These are phyloP conservation scores for Leptopilina drosophilae DNA, from an alignment of 2,888 invertebrate species.

Conservation along the genomic window DNA sequence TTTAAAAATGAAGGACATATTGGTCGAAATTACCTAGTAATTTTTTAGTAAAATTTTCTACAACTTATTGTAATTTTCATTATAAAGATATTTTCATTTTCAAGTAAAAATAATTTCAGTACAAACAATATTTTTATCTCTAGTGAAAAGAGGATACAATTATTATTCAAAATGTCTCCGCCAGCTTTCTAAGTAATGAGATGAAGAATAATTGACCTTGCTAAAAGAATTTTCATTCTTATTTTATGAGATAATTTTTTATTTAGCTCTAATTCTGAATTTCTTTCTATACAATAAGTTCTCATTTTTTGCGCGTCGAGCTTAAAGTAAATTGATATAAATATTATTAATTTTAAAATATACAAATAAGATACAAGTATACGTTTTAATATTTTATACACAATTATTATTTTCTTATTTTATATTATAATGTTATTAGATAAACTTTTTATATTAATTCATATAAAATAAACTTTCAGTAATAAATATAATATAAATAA, in stretches of 20 bases:
- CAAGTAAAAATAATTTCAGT: background rate
- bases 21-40: background rate
- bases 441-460: too few relatives aligned
- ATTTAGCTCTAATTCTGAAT: background rate
- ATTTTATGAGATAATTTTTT: constrained; percentile 1
- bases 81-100: background rate
- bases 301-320: background rate
- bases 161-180: constrained; percentile 24
- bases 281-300: background rate
- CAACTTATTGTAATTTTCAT: background rate
- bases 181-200: background rate
- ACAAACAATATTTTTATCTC: background rate
- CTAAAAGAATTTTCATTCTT: constrained; percentile 16
- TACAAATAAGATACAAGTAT: too few relatives aligned
- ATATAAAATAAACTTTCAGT: too few relatives aligned
- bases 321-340: too few relatives aligned
- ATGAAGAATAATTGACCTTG: constrained; percentile 15
- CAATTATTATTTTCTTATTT: too few relatives aligned
- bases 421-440: too few relatives aligned
- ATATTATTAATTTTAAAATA: background rate
- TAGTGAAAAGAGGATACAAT: background rate
- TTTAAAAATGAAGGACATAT: too few relatives aligned
- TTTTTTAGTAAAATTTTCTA: background rate
- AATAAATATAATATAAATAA: too few relatives aligned
- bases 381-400: too few relatives aligned